Base-by-base conservation (phyloP, 2,113 vertebrate species). In the Oxyruncus cristatus region DNA sequence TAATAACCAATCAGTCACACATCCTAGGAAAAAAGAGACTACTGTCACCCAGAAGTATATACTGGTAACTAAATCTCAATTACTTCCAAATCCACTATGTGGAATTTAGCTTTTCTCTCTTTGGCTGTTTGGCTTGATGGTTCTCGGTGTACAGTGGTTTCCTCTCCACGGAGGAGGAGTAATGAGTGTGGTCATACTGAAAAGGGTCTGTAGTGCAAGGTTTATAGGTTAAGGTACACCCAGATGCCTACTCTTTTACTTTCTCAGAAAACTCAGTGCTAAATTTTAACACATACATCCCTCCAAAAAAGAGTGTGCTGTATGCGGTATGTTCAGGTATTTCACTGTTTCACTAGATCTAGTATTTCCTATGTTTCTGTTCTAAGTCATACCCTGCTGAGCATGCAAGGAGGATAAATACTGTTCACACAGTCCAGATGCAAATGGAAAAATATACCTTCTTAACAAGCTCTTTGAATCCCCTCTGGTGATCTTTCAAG, bases 1-100 rank as follows among this genome's bases (percentile, higher is more conserved):
- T 19, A 66, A 5, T 30, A 78, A 82, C 66, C 6, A 46, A 19
- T 33, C 41, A 53, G 32, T 50, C 0, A 0, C 3, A 35, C 9
- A 4, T 63, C 44, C 32, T 24, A 42, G 33, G 61, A 78, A 95
- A 70, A 73, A 68, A 13, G 3, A 73, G 33, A 14, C 15, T 9
- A 14, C 6, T 71, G 2, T 46, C 12, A 71, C 16, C 1, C 1
- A 42, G 26, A 70, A 62, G 17, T 19, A 35, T 35, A 71, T 18
- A 22, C 22, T 21, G 8, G 22, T n/a, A 56, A 78, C 2, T 7
- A 46, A 58, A 37, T 42, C 9, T 28, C 15, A 67, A 15, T 15
- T 35, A 56, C 26, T 85, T 26, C 14, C 28, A 92, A 82, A 83
- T 55, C 26, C 14, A n/a, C 23, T 27, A 24, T 2, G 1, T 42